Evolutionary conservation across 2,888 invertebrate genomes (phyloP).

Genomic region (Eupithecia centaureata): DNA sequence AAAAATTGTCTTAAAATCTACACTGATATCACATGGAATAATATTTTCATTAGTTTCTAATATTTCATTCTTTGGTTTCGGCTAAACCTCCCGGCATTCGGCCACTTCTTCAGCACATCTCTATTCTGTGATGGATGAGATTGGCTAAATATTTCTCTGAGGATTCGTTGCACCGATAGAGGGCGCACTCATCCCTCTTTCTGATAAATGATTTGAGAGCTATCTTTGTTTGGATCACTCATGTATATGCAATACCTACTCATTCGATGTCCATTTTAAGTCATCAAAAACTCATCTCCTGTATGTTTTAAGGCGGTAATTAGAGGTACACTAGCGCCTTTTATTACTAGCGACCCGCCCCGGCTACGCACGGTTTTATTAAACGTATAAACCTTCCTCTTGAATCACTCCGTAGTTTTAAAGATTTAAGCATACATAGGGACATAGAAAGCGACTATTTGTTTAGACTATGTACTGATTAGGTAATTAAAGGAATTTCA

Average conservation of each 20-base stretch:
- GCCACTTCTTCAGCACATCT: background rate
- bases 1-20: no score
- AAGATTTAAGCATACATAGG: no score
- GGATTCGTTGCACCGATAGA: slow-evolving; percentile 32
- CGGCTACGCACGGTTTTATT: no score
- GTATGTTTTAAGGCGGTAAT: background rate
- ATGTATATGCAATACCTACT: slow-evolving; percentile 3
- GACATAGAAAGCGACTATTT: no score
- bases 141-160: slow-evolving; percentile 32
- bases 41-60: no score
- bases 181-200: slow-evolving; percentile 26
- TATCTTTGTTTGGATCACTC: background rate
- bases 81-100: background rate
- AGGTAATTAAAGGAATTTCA: no score
- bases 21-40: no score
- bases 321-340: no score
- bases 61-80: background rate
- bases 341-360: no score
- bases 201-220: slow-evolving; percentile 30
- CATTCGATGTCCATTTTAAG: background rate
- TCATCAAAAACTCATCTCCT: background rate
- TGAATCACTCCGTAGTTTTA: no score
- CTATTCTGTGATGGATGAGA: slow-evolving; percentile 32
- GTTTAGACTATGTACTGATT: no score
- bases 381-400: no score